Evolutionary conservation across 2,797 vertebrate species (phyloP).

Genomic region (Erithacus rubecula): DNA sequence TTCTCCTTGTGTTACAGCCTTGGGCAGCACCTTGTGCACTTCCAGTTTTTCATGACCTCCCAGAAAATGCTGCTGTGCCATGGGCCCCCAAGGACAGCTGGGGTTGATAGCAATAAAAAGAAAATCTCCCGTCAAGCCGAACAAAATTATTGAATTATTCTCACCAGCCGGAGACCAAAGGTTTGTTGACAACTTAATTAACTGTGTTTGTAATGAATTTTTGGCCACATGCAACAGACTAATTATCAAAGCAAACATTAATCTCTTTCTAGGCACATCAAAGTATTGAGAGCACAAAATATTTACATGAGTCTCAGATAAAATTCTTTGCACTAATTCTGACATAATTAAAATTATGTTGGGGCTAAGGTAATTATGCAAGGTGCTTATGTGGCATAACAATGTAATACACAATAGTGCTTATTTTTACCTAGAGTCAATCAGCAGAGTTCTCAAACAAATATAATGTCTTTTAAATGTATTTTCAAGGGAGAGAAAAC

Average conservation of each 20-base stretch:
- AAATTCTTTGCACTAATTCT: constrained; percentile 61
- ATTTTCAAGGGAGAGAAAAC: neutral
- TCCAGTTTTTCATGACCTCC: neutral
- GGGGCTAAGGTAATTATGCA: constrained; percentile 54
- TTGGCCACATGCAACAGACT: constrained; percentile 52
- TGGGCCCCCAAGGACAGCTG: neutral
- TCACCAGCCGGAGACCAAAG: constrained; percentile 48
- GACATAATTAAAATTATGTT: constrained; percentile 65
- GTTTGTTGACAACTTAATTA: constrained; percentile 72
- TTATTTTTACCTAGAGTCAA: neutral
- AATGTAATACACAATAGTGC: neutral
- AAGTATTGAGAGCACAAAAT: constrained; percentile 14
- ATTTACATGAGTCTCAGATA: constrained; percentile 34
- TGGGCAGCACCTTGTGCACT: rapidly evolving
- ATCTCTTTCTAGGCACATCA: constrained; percentile 46
- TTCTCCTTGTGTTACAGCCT: neutral
- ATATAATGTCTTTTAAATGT: neutral
- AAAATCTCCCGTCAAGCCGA: neutral
- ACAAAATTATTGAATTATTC: constrained; percentile 48
- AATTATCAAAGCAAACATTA: constrained; percentile 40
- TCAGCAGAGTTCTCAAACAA: neutral
- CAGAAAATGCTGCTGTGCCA: rapidly evolving
- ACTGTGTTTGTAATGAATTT: constrained; percentile 68
- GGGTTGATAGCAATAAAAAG: neutral
- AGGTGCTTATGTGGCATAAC: constrained; percentile 39